phyloP scores from a whole-genome alignment of 1,140 invertebrate genomes.

The Cotesia vestalis region DNA sequence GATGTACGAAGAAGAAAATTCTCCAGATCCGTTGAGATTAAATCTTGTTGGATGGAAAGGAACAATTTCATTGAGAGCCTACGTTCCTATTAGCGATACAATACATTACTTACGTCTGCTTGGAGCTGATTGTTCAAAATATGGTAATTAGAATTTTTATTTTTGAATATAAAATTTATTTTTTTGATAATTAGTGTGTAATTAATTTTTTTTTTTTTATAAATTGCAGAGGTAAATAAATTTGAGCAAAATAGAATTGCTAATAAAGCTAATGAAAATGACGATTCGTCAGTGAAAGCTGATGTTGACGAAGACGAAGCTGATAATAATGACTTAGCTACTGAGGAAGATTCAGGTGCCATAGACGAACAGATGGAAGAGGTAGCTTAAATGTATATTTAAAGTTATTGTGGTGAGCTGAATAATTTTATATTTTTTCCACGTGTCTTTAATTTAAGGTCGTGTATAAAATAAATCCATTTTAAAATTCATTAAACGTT shows the following conservation, averaged over 20 bases:
- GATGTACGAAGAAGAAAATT: conserved; percentile 71
- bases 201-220: conserved; percentile 23
- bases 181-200: conserved; percentile 22
- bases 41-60: conserved; percentile 90
- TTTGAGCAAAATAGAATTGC: conserved; percentile 56
- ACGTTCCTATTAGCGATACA: conserved; percentile 83
- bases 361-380: conserved; percentile 15
- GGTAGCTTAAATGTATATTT: neutral
- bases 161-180: conserved; percentile 15
- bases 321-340: neutral
- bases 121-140: conserved; percentile 83
- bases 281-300: conserved; percentile 5
- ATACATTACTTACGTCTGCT: conserved; percentile 86
- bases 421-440: conserved; percentile 20
- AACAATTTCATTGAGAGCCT: conserved; percentile 84
- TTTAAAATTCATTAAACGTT: conserved; percentile 13
- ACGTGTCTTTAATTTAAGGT: conserved; percentile 6
- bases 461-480: conserved; percentile 15
- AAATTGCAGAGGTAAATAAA: conserved; percentile 59
- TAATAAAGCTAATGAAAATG: conserved; percentile 39
- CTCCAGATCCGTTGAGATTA: conserved; percentile 67
- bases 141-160: conserved; percentile 65
- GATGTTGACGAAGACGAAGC: conserved; percentile 21
- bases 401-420: neutral
- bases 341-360: conserved; percentile 31